phyloP scores from a whole-genome alignment of 2,797 vertebrate species.

The Lagodon rhomboides region DNA sequence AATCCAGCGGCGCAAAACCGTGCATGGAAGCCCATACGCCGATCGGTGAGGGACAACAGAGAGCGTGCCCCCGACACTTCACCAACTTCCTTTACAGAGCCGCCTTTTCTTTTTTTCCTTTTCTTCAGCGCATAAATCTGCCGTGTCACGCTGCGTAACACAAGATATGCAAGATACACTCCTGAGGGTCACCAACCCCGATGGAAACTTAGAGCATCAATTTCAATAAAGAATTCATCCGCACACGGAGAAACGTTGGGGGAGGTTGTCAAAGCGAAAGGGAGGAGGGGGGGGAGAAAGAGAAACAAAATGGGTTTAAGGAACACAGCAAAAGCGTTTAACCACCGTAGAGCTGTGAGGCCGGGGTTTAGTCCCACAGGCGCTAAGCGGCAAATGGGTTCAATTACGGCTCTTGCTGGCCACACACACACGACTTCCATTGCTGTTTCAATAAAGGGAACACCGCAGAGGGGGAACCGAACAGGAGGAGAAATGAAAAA shows the following conservation, averaged over 20 bases:
- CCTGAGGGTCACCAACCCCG: constrained; percentile 53
- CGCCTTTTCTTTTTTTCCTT: neutral
- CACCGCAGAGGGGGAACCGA: constrained; percentile 67
- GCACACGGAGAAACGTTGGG: constrained; percentile 45
- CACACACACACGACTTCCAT: constrained; percentile 82
- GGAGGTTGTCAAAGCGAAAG: constrained; percentile 30
- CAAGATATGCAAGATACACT: constrained; percentile 62
- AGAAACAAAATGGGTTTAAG: constrained; percentile 79
- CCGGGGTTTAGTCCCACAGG: constrained; percentile 85
- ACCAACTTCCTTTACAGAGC: constrained; percentile 52
- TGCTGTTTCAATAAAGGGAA: constrained; percentile 82
- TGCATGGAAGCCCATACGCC: constrained; percentile 52
- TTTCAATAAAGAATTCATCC: constrained; percentile 76
- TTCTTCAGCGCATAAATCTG: constrained; percentile 69
- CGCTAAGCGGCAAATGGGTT: constrained; percentile 88
- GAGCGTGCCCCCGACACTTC: constrained; percentile 64
- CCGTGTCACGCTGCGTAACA: constrained; percentile 65
- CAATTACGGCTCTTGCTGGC: constrained; percentile 85
- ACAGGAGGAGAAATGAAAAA: constrained; percentile 78
- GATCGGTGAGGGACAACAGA: constrained; percentile 66
- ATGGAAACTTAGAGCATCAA: constrained; percentile 76
- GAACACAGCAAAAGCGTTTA: constrained; percentile 83
- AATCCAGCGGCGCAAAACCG: constrained; percentile 66
- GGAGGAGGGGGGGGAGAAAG: constrained; percentile 43
- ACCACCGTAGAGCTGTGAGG: constrained; percentile 78